phyloP scores from a whole-genome alignment of 2,797 vertebrate genomes.

The Gallinago stenura region DNA sequence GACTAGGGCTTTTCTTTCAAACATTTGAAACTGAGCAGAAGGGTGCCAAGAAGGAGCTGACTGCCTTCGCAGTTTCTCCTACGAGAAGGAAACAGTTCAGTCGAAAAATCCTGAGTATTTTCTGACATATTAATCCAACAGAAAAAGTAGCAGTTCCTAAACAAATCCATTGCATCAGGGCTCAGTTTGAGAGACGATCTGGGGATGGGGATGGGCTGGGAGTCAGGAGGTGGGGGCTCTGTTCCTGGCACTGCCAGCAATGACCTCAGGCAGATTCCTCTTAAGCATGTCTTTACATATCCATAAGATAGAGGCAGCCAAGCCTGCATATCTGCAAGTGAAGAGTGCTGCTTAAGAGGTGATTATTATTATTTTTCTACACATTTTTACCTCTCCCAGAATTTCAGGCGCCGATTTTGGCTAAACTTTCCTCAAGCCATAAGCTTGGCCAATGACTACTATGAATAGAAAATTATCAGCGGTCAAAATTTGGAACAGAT shows the following conservation, averaged over 20 bases:
- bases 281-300: neutral
- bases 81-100: neutral
- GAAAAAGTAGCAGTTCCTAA: neutral
- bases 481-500: conserved; percentile 55
- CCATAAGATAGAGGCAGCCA: neutral
- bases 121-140: neutral
- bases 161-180: neutral
- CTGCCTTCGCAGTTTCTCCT: neutral
- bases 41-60: neutral
- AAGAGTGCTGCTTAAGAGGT: neutral
- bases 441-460: conserved; percentile 6
- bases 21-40: neutral
- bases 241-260: neutral
- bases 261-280: neutral
- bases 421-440: neutral
- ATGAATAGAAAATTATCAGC: conserved; percentile 22
- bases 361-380: neutral
- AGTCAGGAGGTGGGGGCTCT: neutral
- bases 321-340: neutral
- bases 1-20: neutral
- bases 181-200: neutral
- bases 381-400: neutral
- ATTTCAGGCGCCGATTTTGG: conserved; percentile 3
- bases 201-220: neutral
- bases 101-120: neutral